These are phyloP conservation scores for Phalacrocorax brasilianus DNA, from an alignment of 2,113 vertebrate species.

Conservation along the genomic window DNA sequence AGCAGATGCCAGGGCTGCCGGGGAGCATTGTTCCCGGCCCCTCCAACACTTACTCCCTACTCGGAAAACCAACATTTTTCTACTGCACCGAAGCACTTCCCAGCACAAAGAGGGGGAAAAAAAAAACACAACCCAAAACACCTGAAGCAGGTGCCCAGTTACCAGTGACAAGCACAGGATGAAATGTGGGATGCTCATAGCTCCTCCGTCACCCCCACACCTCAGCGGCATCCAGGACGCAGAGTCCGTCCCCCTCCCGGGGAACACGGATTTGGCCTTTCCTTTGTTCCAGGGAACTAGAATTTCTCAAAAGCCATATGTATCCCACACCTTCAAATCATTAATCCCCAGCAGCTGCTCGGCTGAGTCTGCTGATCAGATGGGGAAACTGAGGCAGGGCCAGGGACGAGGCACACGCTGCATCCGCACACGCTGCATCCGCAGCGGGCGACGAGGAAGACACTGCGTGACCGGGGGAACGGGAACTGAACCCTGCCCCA, in stretches of 20 bases:
- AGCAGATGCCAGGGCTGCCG: not conserved
- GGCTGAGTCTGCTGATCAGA: not conserved
- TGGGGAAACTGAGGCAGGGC: not conserved
- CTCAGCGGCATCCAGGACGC: not conserved
- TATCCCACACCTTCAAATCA: not conserved
- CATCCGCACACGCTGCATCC: accelerated
- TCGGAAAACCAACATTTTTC: not conserved
- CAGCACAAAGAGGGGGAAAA: not conserved
- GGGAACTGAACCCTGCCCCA: not conserved
- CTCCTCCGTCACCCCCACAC: not conserved
- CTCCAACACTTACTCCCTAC: not conserved
- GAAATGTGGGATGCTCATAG: not conserved
- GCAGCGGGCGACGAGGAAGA: accelerated
- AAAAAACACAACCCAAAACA: not conserved
- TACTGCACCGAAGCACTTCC: not conserved
- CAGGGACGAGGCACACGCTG: not conserved
- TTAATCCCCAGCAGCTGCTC: accelerated
- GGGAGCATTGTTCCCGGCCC: not conserved
- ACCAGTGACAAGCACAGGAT: not conserved
- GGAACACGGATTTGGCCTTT: not conserved
- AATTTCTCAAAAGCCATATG: not conserved
- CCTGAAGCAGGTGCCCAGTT: not conserved
- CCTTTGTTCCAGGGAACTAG: not conserved
- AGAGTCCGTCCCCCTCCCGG: not conserved
- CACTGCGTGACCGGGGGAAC: not conserved